Conservation (phyloP, 1,140 invertebrate genomes). For the Hycleus phaleratus region DNA sequence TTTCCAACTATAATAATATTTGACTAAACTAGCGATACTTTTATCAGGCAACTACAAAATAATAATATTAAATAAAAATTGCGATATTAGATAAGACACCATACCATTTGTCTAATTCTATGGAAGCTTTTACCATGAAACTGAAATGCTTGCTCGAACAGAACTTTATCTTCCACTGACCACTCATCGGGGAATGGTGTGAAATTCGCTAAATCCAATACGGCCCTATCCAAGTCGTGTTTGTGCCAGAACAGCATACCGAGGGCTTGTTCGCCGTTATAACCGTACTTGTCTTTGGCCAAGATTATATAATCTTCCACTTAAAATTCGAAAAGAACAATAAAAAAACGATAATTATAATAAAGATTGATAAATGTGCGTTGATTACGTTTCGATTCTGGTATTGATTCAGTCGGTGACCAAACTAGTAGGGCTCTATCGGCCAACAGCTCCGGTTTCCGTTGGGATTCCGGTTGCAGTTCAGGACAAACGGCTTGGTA, state of each 20-base stretch:
- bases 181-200: slow-evolving; percentile 97
- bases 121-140: slow-evolving; percentile 98
- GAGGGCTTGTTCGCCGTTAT: slow-evolving; percentile 94
- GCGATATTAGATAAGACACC: background rate
- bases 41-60: slow-evolving; percentile 83
- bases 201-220: slow-evolving; percentile 91
- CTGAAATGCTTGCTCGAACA: slow-evolving; percentile 97
- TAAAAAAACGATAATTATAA: background rate
- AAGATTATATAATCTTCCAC: slow-evolving; percentile 92
- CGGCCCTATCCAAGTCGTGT: slow-evolving; percentile 87
- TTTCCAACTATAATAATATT: slow-evolving; percentile 99
- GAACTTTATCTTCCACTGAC: slow-evolving; percentile 95
- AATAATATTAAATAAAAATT: slow-evolving; percentile 19
- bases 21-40: slow-evolving; percentile 90
- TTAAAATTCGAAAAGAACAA: slow-evolving; percentile 41
- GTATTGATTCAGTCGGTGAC: slow-evolving; percentile 84
- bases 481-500: slow-evolving; percentile 88
- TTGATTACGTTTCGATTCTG: slow-evolving; percentile 69
- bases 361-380: background rate
- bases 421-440: slow-evolving; percentile 90
- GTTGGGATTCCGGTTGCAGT: slow-evolving; percentile 52
- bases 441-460: slow-evolving; percentile 52
- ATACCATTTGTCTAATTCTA: slow-evolving; percentile 93
- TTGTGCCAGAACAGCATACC: slow-evolving; percentile 99
- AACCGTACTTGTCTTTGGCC: slow-evolving; percentile 97